Base-by-base conservation (phyloP, 37 sponge, comb jelly and placozoan species). In the Mnemiopsis leidyi region DNA sequence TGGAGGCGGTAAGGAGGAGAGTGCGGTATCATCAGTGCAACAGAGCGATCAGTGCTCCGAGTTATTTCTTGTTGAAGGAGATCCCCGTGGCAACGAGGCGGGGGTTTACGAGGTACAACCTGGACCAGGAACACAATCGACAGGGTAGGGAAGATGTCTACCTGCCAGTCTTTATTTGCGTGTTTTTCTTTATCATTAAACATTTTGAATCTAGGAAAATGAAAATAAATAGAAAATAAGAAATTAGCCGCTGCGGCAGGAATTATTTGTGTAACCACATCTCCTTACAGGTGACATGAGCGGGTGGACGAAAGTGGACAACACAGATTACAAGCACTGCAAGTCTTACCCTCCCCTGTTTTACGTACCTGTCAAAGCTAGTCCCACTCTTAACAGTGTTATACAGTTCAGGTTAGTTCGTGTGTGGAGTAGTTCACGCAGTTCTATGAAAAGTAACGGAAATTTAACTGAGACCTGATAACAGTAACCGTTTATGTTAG, bases 341-440 rank as follows among this genome's bases (percentile, higher is more conserved):
- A 85, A 85, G 39, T 85, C 90, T 1, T 85, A 85, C 29, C 90
- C 90, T 40, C 90, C 90, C 48, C n/a, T 40, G 23, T 85, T 85
- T 61, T 85, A 85, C 61, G 48, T 85, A 3, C 90, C 90, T 0
- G 61, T 38, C 25, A 36, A 40, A 26, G 40, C 90, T 39, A 25
- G 61, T 28, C 7, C 35, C 39, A 0, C 36, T 25, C 90, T 85
- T 16, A 25, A 39, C 1, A 40, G 26, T n/a, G 90, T 85, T 21
- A 35, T 38, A 1, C n/a, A n/a, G 61, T 85, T 85, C 61, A 28
- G 79, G 79, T 77, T 69, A 28, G 73, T 69, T 3, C 1, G 29
- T 23, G 61, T n/a, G n/a, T n/a, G n/a, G n/a, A n/a, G n/a, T n/a
- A n/a, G n/a, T n/a, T n/a, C n/a, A n/a, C n/a, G n/a, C n/a, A n/a